phyloP scores from a whole-genome alignment of 2,797 vertebrate genomes.

The Phyllotis vaccarum region DNA sequence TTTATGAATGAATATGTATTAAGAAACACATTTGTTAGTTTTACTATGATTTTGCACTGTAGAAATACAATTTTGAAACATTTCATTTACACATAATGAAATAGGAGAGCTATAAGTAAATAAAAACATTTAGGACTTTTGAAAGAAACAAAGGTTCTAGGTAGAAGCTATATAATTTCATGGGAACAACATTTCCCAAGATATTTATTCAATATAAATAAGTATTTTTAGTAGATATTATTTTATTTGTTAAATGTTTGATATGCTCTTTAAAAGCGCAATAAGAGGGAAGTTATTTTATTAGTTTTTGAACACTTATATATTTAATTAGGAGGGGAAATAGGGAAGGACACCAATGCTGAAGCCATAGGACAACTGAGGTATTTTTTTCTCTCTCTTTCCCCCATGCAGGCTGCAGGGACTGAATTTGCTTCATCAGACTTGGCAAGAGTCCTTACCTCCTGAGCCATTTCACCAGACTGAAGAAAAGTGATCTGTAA shows the following conservation, averaged over 20 bases:
- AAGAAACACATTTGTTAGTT: neutral
- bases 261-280: neutral
- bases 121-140: neutral
- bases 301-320: neutral
- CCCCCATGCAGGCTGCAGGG: no score
- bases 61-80: conserved; percentile 26
- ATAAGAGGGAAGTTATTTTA: neutral
- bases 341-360: no score
- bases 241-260: conserved; percentile 31
- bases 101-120: neutral
- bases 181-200: conserved; percentile 23
- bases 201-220: neutral
- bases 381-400: no score
- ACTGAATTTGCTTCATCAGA: no score
- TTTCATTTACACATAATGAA: neutral
- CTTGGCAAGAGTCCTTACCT: no score
- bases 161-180: conserved; percentile 31
- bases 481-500: no score
- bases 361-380: no score
- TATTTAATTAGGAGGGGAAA: no score
- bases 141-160: neutral
- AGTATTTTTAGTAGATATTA: neutral
- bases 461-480: no score
- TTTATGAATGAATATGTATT: neutral
- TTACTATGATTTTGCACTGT: neutral